These are phyloP conservation scores for Hypena proboscidalis DNA, from an alignment of 2,888 invertebrate genomes.

Conservation along the genomic window DNA sequence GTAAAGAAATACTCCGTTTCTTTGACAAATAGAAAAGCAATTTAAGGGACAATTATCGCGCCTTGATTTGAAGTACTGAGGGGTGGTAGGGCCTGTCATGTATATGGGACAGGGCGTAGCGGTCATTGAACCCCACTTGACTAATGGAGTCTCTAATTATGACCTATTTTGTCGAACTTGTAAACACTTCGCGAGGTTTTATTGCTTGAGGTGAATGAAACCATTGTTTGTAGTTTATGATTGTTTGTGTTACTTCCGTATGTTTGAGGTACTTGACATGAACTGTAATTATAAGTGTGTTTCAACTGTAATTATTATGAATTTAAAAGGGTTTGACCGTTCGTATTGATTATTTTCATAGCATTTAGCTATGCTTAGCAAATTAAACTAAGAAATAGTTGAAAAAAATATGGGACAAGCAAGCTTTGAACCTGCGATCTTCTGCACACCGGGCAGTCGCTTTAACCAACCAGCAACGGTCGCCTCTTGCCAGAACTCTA, in stretches of 20 bases:
- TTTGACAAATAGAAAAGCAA: slow-evolving; percentile 43
- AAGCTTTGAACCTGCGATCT: too few relatives aligned
- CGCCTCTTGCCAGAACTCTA: too few relatives aligned
- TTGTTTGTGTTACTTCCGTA: neutral
- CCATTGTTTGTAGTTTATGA: slow-evolving; percentile 13
- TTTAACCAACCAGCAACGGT: too few relatives aligned
- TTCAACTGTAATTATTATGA: too few relatives aligned
- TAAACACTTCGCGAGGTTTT: slow-evolving; percentile 43
- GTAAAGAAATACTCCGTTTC: too few relatives aligned
- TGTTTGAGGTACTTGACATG: neutral
- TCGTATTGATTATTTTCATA: too few relatives aligned
- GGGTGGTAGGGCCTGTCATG: slow-evolving; percentile 48
- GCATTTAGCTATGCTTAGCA: too few relatives aligned
- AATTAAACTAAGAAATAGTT: too few relatives aligned
- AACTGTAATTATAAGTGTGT: neutral
- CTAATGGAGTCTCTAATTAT: slow-evolving; percentile 53
- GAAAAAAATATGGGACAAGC: too few relatives aligned
- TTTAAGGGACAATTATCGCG: slow-evolving; percentile 52
- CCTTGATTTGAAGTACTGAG: slow-evolving; percentile 48
- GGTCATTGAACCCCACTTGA: slow-evolving; percentile 41
- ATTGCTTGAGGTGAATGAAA: slow-evolving; percentile 36
- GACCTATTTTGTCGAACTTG: slow-evolving; percentile 43
- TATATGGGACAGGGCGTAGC: slow-evolving; percentile 50
- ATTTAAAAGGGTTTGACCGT: too few relatives aligned
- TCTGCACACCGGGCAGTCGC: too few relatives aligned